Conservation (phyloP, 2,888 invertebrate genomes). For the Venusia cambrica region DNA sequence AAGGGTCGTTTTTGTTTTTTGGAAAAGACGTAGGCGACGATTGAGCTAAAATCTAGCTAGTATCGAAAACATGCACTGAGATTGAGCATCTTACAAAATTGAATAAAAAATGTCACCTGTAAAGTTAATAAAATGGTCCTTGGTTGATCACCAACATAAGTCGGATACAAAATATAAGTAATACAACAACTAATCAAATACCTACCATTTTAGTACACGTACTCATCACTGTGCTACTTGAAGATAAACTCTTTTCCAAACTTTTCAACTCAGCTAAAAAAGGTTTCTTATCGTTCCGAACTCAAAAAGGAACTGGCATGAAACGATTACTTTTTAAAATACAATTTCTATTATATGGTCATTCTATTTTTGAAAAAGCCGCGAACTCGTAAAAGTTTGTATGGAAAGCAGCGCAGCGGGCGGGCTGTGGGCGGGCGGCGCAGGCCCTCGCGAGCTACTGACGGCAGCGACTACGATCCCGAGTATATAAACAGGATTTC, state of each 20-base stretch:
- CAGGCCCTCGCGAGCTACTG: conserved; percentile 59
- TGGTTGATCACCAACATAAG: no score
- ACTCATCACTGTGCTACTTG: conserved; percentile 15
- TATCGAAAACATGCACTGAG: no score
- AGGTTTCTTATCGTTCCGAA: conserved; percentile 3
- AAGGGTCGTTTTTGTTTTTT: no score
- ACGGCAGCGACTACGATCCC: conserved; percentile 41
- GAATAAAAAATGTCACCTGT: no score
- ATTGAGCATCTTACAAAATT: no score
- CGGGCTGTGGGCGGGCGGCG: conserved; percentile 35
- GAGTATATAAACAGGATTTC: conserved; percentile 48
- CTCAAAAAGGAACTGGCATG: neutral
- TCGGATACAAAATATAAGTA: no score
- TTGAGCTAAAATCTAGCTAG: no score
- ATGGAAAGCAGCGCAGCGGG: conserved; percentile 9
- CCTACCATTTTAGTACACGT: conserved; percentile 28
- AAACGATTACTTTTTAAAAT: neutral
- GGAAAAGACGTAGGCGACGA: no score
- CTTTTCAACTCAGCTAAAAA: conserved; percentile 9
- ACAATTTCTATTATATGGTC: neutral
- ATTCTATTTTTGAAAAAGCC: conserved; percentile 1
- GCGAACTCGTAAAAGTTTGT: conserved; percentile 28
- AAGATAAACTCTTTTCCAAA: conserved; percentile 7
- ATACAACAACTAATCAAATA: no score
- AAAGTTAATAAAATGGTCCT: no score